phyloP scores from a whole-genome alignment of 2,797 vertebrate species.

The Typhlichthys eigenmanni region DNA sequence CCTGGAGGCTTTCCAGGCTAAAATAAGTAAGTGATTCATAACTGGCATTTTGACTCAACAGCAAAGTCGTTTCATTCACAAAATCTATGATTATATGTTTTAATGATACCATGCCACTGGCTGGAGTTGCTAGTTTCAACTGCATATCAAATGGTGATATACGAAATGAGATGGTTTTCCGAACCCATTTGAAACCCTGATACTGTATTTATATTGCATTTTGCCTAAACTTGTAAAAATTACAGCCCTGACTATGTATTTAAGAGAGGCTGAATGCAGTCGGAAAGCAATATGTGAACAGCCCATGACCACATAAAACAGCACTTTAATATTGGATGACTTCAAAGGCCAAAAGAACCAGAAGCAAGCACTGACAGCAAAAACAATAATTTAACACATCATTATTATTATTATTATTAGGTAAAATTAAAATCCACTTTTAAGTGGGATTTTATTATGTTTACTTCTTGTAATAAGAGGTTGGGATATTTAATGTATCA shows the following conservation, averaged over 20 bases:
- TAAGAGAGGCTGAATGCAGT: constrained; percentile 76
- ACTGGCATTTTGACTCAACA: constrained; percentile 61
- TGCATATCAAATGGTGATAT: constrained; percentile 70
- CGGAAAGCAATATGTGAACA: constrained; percentile 70
- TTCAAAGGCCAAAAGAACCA: constrained; percentile 77
- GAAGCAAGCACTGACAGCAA: constrained; percentile 64
- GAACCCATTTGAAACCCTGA: constrained; percentile 76
- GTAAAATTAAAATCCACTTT: constrained; percentile 69
- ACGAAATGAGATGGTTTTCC: constrained; percentile 71
- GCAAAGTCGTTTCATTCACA: constrained; percentile 67
- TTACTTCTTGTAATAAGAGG: constrained; percentile 62
- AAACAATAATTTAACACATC: constrained; percentile 80
- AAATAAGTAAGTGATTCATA: constrained; percentile 63
- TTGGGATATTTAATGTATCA: constrained; percentile 50
- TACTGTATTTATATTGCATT: constrained; percentile 84
- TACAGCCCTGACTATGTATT: constrained; percentile 79
- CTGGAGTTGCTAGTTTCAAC: constrained; percentile 36
- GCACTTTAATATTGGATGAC: constrained; percentile 76
- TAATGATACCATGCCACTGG: constrained; percentile 72
- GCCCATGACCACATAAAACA: constrained; percentile 82
- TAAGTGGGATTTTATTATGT: constrained; percentile 60
- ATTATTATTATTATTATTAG: constrained; percentile 76
- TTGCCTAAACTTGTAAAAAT: constrained; percentile 84
- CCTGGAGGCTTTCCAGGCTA: constrained; percentile 40
- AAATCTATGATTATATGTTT: constrained; percentile 77